phyloP scores from a whole-genome alignment of 2,797 vertebrate genomes.

The Cryptoblepharus egeriae region DNA sequence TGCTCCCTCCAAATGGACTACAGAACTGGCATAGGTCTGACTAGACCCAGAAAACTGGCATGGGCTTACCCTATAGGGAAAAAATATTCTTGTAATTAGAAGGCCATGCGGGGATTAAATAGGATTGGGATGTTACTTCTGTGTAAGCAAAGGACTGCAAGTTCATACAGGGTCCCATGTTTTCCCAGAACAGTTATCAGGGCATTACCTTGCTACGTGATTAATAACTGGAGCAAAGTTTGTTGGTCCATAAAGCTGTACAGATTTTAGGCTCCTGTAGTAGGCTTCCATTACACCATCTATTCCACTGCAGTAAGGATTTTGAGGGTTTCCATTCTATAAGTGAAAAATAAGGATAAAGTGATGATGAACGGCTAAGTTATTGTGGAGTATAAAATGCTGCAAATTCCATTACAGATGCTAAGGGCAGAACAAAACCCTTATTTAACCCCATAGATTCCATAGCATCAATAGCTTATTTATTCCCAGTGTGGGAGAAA shows the following conservation, averaged over 20 bases:
- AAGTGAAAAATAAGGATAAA: conserved; percentile 33
- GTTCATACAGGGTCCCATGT: neutral
- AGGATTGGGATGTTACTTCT: no score
- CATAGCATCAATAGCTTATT: no score
- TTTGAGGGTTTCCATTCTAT: conserved; percentile 97
- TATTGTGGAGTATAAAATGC: neutral
- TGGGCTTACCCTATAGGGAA: no score
- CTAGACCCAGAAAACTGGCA: no score
- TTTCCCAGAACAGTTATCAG: conserved; percentile 9
- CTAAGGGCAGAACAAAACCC: neutral
- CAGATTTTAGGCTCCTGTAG: conserved; percentile 94
- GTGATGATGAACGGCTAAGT: conserved; percentile 24
- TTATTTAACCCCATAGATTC: no score
- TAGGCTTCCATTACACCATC: conserved; percentile 98
- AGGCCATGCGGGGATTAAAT: no score
- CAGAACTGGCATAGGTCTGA: no score
- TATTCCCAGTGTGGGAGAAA: neutral
- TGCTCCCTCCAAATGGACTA: no score
- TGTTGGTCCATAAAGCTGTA: conserved; percentile 97
- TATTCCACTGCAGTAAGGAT: conserved; percentile 94
- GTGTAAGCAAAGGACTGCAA: no score
- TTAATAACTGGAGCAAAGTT: conserved; percentile 98
- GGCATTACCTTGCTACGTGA: conserved; percentile 91
- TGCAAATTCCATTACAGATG: neutral
- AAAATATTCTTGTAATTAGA: no score